Evolutionary conservation across 1,140 invertebrate species (phyloP), one percentile per base, ranked within the genome.

Genomic region (Galleria mellonella): DNA sequence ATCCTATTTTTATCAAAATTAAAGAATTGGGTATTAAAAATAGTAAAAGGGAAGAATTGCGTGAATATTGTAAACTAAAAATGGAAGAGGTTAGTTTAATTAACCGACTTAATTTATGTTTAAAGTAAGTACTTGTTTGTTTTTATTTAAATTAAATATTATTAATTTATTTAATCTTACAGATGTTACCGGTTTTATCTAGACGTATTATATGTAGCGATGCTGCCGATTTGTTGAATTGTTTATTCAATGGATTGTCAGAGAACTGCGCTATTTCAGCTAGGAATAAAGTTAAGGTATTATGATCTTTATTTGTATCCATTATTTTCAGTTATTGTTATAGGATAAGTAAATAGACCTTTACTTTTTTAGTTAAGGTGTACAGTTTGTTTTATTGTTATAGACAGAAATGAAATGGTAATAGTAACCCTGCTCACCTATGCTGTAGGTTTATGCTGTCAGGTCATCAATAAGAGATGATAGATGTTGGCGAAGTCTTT

Each of bases 231-330:
- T 9, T 77, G 35, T 38, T 81, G 3, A 63, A 72, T 32, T 74
- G 69, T 50, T 46, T 82, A 32, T 60, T 82, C 4, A 72, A 67
- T 56, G 77, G 74, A 41, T 49, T 75, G 40, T 41, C 60, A 9
- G 71, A 76, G 41, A 63, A 50, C 32, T 38, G 42, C 43, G 31
- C 11, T 4, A n/a, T 42, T 9, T 45, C 37, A 28, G 38, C 15
- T 28, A 58, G 33, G 11, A 44, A 57, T 13, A 75, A 74, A 67
- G 47, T 62, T 1, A 74, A 76, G 66, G 77, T 81, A 69, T 46
- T n/a, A n/a, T n/a, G 10, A 32, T 51, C 28, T 11, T 12, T 29
- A 23, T 33, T 6, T 10, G 9, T 17, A 29, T 32, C 14, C 9
- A 9, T 1, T n/a, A n/a, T n/a, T n/a, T n/a, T n/a, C n/a, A n/a